Percentiles rank a stretch among this genome's conserved stretches.
phyloP scores from a whole-genome alignment of 2,113 vertebrate genomes.

The Callaeas wilsoni region DNA sequence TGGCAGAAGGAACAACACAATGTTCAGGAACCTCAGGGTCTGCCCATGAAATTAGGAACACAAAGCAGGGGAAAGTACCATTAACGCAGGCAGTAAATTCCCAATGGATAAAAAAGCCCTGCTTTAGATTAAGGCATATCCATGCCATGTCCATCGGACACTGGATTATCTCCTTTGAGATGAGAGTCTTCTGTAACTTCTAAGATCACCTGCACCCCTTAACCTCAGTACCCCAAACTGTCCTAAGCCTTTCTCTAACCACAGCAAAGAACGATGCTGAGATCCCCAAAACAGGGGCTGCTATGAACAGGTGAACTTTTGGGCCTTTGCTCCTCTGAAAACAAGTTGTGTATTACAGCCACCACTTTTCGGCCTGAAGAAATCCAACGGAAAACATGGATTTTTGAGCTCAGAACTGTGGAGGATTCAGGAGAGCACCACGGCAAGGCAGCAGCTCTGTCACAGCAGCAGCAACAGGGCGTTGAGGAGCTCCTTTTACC shows the following conservation, averaged over 20 bases:
- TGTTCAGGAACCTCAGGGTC: neutral
- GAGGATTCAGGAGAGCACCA: neutral
- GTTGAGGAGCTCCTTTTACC: neutral
- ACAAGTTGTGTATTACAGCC: neutral
- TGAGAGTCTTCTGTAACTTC: neutral
- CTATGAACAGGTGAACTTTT: fast-evolving
- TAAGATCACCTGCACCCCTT: neutral
- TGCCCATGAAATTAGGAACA: neutral
- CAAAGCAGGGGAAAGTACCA: neutral
- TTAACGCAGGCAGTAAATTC: neutral
- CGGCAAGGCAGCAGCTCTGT: neutral
- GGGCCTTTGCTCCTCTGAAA: neutral
- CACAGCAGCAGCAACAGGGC: neutral
- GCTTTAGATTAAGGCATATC: neutral
- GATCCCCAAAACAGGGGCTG: neutral
- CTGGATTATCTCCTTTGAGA: neutral
- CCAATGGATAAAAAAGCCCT: neutral
- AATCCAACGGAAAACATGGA: neutral
- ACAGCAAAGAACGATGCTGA: neutral
- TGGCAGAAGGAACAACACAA: neutral
- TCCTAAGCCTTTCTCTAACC: neutral
- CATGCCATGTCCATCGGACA: neutral
- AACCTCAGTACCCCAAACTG: neutral
- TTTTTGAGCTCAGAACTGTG: neutral
- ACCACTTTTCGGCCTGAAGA: neutral